Evolutionary conservation across 2,797 vertebrate species (phyloP), one percentile per base, ranked within the genome.

Genomic region (Spinibarbus caldwelli): DNA sequence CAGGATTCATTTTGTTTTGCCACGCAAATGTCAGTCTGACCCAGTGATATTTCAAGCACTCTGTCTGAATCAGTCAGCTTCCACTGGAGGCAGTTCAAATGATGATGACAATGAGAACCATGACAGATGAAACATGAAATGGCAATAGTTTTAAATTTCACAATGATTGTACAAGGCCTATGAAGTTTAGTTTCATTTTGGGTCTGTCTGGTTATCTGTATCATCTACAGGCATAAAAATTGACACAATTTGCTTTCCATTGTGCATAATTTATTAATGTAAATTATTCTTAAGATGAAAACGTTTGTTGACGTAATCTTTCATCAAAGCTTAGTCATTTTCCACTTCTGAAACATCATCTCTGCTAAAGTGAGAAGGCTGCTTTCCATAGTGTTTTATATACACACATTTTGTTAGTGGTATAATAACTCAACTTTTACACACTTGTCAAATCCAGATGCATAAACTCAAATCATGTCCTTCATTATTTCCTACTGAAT

Each of bases 41-140:
- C 70, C 54, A 64, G 43, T 75, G 54, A 75, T 83, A 75, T 75
- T 83, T 75, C 4, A 19, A 83, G 41, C 5, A 4, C 31, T 82
- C 52, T 73, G 54, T 62, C 19, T 71, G 49, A 82, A 83, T 83
- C 41, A 62, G 26, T 82, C 36, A 36, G 41, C 70, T 75, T 83
- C 68, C 81, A 75, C 70, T 83, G 81, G 31, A 83, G 81, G 81
- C 14, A 64, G 81, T 75, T 73, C 54, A 83, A 36, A 64, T 75
- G 38, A 49, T 83, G 71, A 83, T 23, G 54, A 83, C 54, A 49
- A 19, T 71, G 67, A 64, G 29, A 73, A 45, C 26, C 52, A 59
- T 57, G 73, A 76, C 47, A 54, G 21, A 38, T n/a, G 12, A 59
- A 59, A 6, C 72, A 78, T 59, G 54, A 43, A 59, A 73, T 82